Conservation (phyloP, 2,113 vertebrate species). For the Lichenostomus cassidix region DNA sequence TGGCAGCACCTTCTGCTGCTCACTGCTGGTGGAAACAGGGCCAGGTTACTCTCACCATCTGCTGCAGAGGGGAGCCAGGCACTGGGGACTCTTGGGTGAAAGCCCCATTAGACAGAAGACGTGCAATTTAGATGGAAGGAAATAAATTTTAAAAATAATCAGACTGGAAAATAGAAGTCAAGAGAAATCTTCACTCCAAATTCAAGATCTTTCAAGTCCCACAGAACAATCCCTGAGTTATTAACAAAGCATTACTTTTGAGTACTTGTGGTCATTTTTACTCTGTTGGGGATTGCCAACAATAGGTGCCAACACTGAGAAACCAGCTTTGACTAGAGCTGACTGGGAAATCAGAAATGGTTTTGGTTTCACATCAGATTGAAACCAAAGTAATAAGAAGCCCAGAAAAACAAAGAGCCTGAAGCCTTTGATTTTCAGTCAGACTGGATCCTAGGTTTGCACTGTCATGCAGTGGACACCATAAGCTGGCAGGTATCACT, state of each 20-base stretch:
- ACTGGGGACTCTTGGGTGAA: background rate
- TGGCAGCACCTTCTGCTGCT: conserved; percentile 2
- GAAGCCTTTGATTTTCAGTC: background rate
- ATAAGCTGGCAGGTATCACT: background rate
- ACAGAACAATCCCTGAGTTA: background rate
- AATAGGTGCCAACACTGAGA: background rate
- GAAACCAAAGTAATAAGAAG: background rate
- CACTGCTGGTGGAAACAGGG: background rate
- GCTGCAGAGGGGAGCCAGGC: background rate
- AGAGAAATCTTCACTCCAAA: background rate
- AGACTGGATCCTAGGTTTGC: background rate
- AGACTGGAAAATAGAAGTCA: background rate
- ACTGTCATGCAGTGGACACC: background rate
- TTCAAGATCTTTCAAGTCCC: background rate
- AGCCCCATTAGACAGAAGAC: background rate
- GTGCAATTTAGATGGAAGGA: background rate
- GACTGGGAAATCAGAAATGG: background rate
- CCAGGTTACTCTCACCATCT: conserved; percentile 16
- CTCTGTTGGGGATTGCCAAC: background rate
- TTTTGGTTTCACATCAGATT: background rate
- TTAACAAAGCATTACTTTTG: background rate
- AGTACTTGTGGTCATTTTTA: background rate
- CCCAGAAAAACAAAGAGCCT: background rate
- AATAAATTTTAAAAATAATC: background rate
- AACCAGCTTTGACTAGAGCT: background rate